Evolutionary conservation across 2,888 invertebrate species (phyloP).

Genomic region (Masnerella sp.): DNA sequence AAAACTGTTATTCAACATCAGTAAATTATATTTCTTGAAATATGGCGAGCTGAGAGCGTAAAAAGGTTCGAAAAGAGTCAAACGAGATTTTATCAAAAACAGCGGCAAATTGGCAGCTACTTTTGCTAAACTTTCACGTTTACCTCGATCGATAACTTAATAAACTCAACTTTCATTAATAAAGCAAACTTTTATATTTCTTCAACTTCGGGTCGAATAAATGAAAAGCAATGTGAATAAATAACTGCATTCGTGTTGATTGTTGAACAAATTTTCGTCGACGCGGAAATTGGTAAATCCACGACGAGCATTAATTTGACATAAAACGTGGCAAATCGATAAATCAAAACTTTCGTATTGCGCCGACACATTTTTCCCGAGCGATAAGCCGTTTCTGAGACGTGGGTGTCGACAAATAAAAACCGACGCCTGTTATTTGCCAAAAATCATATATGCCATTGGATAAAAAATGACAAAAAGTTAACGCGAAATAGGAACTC

Average conservation of each 20-base stretch:
- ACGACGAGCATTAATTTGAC: slow-evolving; percentile 31
- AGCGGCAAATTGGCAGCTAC: no score
- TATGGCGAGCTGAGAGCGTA: slow-evolving; percentile 2
- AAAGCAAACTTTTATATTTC: no score
- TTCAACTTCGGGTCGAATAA: no score
- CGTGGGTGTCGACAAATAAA: slow-evolving; percentile 16
- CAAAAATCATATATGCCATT: slow-evolving; percentile 24
- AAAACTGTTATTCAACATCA: slow-evolving; percentile 25
- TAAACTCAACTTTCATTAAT: no score
- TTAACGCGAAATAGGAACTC: no score
- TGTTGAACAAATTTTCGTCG: slow-evolving; percentile 11
- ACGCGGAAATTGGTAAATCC: slow-evolving; percentile 14
- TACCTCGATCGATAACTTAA: no score
- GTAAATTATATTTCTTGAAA: slow-evolving; percentile 22
- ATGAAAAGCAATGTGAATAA: not conserved
- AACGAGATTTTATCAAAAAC: no score
- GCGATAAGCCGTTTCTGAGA: slow-evolving; percentile 17
- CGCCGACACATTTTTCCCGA: slow-evolving; percentile 21
- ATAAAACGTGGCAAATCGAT: slow-evolving; percentile 30
- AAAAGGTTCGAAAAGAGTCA: no score
- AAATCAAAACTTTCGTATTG: slow-evolving; percentile 24
- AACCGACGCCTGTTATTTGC: slow-evolving; percentile 18
- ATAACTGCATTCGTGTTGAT: not conserved
- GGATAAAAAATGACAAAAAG: slow-evolving; percentile 27
- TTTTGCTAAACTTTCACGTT: no score